These are phyloP conservation scores for Galemys pyrenaicus DNA, from an alignment of 2,113 vertebrate species.

Conservation along the genomic window DNA sequence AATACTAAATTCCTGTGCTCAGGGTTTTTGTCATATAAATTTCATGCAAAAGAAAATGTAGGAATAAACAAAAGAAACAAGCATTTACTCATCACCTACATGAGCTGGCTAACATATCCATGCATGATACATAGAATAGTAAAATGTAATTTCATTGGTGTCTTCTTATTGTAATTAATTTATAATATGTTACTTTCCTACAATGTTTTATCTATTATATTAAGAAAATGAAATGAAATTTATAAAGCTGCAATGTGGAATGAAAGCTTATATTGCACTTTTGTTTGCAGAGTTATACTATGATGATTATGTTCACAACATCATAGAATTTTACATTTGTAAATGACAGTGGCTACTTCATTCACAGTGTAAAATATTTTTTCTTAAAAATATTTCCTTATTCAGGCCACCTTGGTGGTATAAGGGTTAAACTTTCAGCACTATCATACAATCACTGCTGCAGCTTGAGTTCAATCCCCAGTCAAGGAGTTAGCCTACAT, in stretches of 20 bases:
- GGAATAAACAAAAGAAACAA: constrained; percentile 36
- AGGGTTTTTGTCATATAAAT: background rate
- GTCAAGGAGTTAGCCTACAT: too few relatives aligned
- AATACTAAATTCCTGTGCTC: background rate
- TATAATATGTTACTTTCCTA: background rate
- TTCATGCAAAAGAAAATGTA: background rate
- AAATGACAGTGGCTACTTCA: background rate
- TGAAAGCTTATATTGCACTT: background rate
- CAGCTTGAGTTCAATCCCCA: too few relatives aligned
- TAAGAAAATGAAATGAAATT: background rate
- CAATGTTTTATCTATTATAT: background rate
- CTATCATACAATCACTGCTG: too few relatives aligned
- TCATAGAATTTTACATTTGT: background rate
- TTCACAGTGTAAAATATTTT: background rate
- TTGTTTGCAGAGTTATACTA: background rate
- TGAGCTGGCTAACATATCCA: background rate
- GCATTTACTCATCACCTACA: background rate
- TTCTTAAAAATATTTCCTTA: background rate
- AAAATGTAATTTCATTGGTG: constrained; percentile 23
- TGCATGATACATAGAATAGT: constrained; percentile 28
- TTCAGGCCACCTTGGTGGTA: too few relatives aligned
- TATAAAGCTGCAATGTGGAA: background rate
- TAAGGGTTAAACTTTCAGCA: too few relatives aligned
- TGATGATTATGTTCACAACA: background rate
- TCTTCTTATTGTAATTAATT: constrained; percentile 27